Conservation (phyloP, 53 echinoderm and acorn worm species). For the Antedon mediterranea region DNA sequence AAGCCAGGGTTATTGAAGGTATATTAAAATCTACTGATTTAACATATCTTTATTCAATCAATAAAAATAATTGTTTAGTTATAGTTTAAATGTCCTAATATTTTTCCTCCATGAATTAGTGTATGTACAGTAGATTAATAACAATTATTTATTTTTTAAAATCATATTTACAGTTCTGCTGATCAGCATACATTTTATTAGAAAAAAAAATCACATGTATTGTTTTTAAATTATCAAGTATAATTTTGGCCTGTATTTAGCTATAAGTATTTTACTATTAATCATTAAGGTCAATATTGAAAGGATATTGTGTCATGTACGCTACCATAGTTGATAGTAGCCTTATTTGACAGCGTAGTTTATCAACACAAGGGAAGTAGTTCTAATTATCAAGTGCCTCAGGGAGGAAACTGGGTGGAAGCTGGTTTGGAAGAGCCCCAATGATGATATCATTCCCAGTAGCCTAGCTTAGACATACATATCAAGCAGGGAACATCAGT, state of each 20-base stretch:
- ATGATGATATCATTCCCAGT: not conserved
- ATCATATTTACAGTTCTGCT: too few species aligned
- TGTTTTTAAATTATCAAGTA: too few species aligned
- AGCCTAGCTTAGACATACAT: not conserved
- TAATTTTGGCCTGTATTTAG: too few species aligned
- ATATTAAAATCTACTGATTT: not conserved
- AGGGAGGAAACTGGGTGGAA: not conserved
- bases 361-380: not conserved
- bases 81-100: too few species aligned
- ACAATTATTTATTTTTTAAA: too few species aligned
- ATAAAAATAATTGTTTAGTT: too few species aligned
- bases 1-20: not conserved
- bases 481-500: too few species aligned
- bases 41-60: too few species aligned
- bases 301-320: not conserved
- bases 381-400: not conserved
- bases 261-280: not conserved
- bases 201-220: too few species aligned
- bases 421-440: not conserved
- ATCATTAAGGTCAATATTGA: not conserved
- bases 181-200: too few species aligned
- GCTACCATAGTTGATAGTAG: not conserved
- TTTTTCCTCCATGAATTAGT: too few species aligned
- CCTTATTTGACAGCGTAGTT: not conserved
- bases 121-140: too few species aligned